Evolutionary conservation across 2,797 vertebrate species (phyloP).

Genomic region (Nannoperca obscura): DNA sequence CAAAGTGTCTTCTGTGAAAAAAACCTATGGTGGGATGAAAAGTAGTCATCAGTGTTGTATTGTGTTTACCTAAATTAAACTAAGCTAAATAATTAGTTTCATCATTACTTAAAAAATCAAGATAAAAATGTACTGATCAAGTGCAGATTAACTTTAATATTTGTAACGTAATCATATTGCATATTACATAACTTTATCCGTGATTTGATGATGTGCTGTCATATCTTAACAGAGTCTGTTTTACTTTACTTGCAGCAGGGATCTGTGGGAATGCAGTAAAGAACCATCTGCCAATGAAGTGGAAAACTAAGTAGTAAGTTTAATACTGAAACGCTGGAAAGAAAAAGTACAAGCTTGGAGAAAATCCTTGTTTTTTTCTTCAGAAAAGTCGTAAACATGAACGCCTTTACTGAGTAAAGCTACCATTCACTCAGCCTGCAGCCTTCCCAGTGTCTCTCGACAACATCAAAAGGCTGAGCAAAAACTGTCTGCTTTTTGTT

Average conservation of each 20-base stretch:
- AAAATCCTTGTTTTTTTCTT: background rate
- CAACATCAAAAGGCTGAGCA: constrained; percentile 67
- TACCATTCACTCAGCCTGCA: constrained; percentile 53
- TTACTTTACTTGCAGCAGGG: constrained; percentile 1
- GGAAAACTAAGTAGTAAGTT: constrained; percentile 6
- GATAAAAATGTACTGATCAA: too few relatives aligned
- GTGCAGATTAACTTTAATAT: background rate
- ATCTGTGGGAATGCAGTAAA: constrained; percentile 17
- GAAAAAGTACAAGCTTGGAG: background rate
- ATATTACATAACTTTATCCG: constrained; percentile 4
- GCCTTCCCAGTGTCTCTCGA: constrained; percentile 55
- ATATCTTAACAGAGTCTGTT: constrained; percentile 1
- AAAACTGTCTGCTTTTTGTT: constrained; percentile 59
- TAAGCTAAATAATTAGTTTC: background rate
- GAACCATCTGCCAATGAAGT: constrained; percentile 18
- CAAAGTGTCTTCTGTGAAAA: background rate
- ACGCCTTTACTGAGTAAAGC: constrained; percentile 44
- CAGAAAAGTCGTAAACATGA: constrained; percentile 17
- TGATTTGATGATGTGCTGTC: constrained; percentile 10
- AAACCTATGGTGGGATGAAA: too few relatives aligned
- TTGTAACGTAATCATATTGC: background rate
- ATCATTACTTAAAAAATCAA: background rate
- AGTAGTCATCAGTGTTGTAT: background rate
- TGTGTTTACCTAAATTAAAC: background rate
- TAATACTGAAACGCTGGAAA: background rate